Conservation (phyloP, 2,888 invertebrate species). For the Drosophila demipolita region DNA sequence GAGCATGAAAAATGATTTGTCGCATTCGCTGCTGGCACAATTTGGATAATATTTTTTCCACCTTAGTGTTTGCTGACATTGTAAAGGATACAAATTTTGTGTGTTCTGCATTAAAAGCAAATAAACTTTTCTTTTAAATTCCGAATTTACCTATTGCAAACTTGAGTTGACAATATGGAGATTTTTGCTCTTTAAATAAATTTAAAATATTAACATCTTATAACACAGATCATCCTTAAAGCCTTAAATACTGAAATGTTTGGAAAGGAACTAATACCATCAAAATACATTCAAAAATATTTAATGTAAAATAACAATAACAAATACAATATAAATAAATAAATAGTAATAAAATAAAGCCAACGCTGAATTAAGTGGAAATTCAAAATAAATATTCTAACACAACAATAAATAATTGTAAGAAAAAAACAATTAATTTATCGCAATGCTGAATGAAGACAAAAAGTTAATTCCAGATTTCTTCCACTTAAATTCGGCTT, state of each 20-base stretch:
- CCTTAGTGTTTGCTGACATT: slow-evolving; percentile 2
- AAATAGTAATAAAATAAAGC: no score
- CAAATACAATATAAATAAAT: no score
- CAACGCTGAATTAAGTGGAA: background rate
- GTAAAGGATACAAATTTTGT: background rate
- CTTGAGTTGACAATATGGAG: background rate
- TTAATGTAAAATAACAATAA: background rate
- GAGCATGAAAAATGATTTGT: slow-evolving; percentile 60
- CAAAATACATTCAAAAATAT: background rate
- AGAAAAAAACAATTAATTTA: background rate
- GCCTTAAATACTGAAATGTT: background rate
- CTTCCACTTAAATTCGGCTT: background rate
- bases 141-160: background rate
- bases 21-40: slow-evolving; percentile 28
- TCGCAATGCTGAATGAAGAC: no score
- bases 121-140: background rate
- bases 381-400: background rate
- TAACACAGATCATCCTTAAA: background rate
- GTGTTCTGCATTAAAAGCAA: background rate
- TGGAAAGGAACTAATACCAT: background rate
- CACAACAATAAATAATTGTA: no score
- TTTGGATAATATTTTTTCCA: slow-evolving; percentile 21
- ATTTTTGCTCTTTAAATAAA: background rate
- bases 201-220: background rate
- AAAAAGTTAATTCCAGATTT: background rate